Percentiles rank a stretch among this genome's conserved stretches.
These are phyloP conservation scores for Pelodytes ibericus DNA, from an alignment of 2,797 vertebrate species.

Conservation along the genomic window DNA sequence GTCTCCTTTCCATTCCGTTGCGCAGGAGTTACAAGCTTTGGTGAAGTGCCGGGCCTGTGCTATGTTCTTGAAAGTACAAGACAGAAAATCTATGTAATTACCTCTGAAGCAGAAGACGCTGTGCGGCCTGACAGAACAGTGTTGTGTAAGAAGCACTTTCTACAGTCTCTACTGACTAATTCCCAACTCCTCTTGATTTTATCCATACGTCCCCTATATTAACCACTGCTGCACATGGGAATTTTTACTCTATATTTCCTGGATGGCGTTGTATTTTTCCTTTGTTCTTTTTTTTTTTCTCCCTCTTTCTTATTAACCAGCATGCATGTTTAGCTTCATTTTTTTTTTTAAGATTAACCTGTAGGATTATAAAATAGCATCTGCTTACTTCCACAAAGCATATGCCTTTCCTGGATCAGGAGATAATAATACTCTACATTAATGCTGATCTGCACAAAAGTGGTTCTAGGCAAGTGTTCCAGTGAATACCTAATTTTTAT, in stretches of 20 bases:
- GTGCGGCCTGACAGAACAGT: conserved; percentile 89
- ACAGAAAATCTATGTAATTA: conserved; percentile 99
- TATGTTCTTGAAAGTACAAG: conserved; percentile 98
- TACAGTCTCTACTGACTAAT: conserved; percentile 80
- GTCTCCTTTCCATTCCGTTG: too few species aligned
- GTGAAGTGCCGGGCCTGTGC: conserved; percentile 91
- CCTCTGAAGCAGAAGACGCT: conserved; percentile 96
- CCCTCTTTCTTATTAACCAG: not conserved
- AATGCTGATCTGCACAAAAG: conserved; percentile 36
- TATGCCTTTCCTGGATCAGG: conserved; percentile 30
- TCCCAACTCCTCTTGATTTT: conserved; percentile 65
- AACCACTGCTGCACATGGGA: conserved; percentile 24
- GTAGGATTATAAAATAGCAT: conserved; percentile 42
- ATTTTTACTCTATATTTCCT: not conserved
- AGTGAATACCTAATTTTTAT: conserved; percentile 11
- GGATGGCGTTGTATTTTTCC: not conserved
- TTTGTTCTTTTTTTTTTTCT: conserved; percentile 9
- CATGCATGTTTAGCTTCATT: conserved; percentile 26
- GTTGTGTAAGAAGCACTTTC: conserved; percentile 89
- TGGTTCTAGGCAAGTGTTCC: conserved; percentile 3
- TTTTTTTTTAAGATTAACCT: conserved; percentile 44
- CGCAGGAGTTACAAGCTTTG: conserved; percentile 85
- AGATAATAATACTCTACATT: conserved; percentile 23
- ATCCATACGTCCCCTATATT: conserved; percentile 40
- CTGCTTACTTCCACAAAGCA: conserved; percentile 37